Conservation (phyloP, 1,140 invertebrate species). For the Pinna nobilis region DNA sequence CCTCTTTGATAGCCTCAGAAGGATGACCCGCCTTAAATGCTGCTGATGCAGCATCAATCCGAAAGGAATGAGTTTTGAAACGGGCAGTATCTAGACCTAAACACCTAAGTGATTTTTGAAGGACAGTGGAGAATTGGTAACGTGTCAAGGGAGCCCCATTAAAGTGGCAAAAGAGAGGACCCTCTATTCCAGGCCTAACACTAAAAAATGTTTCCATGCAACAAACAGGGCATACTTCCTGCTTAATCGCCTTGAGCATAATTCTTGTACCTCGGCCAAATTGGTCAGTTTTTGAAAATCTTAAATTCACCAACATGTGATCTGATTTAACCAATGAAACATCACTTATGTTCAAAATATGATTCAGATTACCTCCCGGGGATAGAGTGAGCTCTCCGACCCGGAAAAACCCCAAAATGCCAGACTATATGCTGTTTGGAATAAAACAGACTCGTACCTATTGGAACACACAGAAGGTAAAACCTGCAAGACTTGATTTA, state of each 20-base stretch:
- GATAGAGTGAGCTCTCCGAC: background rate
- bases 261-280: background rate
- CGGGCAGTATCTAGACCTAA: background rate
- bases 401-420: constrained; percentile 16
- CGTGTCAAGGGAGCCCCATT: constrained; percentile 8
- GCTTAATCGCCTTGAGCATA: background rate
- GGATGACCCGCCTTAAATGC: background rate
- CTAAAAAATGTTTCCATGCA: background rate
- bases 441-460: background rate
- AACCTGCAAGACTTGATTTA: background rate
- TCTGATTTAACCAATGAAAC: background rate
- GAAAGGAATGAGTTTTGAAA: constrained; percentile 25
- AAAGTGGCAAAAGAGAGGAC: constrained; percentile 19
- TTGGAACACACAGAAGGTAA: constrained; percentile 9
- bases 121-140: constrained; percentile 22
- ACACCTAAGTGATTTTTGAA: constrained; percentile 18
- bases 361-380: background rate
- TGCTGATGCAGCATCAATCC: constrained; percentile 17
- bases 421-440: background rate
- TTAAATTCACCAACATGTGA: background rate
- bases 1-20: constrained; percentile 7
- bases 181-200: background rate
- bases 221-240: background rate
- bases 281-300: background rate
- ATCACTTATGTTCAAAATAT: background rate